phyloP scores from a whole-genome alignment of 92 coral and sea anemone species.

The Pocillopora meandrina region DNA sequence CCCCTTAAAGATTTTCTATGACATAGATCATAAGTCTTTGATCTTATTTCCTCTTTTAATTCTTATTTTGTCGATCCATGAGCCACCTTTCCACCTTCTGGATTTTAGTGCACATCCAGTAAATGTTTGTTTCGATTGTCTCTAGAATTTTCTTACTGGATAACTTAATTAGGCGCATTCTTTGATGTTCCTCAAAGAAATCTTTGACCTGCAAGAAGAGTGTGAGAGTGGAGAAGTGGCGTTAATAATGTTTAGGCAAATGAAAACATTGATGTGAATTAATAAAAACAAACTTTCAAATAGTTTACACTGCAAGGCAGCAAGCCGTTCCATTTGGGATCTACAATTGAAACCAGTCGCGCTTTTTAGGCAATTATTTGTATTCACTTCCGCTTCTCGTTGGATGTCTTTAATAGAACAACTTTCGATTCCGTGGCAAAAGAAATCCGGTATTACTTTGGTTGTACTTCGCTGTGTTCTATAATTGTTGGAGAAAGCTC shows the following conservation, averaged over 20 bases:
- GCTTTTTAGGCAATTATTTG: too few relatives aligned
- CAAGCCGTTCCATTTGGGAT: too few relatives aligned
- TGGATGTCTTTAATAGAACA: too few relatives aligned
- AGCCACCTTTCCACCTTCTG: constrained; percentile 13
- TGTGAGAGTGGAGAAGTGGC: too few relatives aligned
- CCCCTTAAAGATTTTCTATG: too few relatives aligned
- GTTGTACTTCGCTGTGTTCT: not conserved
- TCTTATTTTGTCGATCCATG: not conserved
- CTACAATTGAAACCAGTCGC: too few relatives aligned
- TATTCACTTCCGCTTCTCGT: too few relatives aligned
- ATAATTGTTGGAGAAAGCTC: not conserved
- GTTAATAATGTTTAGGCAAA: too few relatives aligned
- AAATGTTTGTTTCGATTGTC: constrained; percentile 22
- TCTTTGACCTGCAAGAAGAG: constrained; percentile 18
- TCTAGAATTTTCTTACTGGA: constrained; percentile 31
- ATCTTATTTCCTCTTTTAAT: not conserved
- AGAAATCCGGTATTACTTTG: not conserved
- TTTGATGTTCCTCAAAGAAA: constrained; percentile 6
- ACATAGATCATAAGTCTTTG: not conserved
- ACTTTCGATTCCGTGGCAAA: too few relatives aligned
- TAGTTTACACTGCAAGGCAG: too few relatives aligned
- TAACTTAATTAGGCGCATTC: not conserved
- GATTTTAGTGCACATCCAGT: constrained; percentile 2
- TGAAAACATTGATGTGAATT: not conserved
- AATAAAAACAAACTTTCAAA: too few relatives aligned